Conservation (phyloP, 1,140 invertebrate species). For the Bombyx mandarina region DNA sequence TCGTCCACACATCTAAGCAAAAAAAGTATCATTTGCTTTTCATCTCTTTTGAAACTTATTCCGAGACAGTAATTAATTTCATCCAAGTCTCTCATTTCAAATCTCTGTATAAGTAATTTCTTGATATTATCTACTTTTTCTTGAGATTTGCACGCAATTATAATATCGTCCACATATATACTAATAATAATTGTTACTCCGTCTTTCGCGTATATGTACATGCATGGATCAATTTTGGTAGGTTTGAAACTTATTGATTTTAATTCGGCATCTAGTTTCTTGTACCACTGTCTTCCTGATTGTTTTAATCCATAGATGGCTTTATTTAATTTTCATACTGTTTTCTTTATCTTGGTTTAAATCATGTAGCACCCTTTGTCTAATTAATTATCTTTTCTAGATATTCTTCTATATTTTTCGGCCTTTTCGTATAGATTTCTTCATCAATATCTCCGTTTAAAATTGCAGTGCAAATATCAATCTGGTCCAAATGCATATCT, state of each 20-base stretch:
- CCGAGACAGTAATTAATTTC: neutral
- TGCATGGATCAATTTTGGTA: slow-evolving; percentile 13
- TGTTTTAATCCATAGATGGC: slow-evolving; percentile 38
- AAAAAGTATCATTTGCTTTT: neutral
- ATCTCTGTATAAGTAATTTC: slow-evolving; percentile 1
- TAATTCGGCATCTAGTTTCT: slow-evolving; percentile 14
- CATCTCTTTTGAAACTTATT: neutral
- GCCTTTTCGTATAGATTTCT: slow-evolving; percentile 2
- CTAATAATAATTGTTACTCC: slow-evolving; percentile 18
- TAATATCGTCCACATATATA: slow-evolving; percentile 30
- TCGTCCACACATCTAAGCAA: too few species aligned
- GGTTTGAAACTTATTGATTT: slow-evolving; percentile 7
- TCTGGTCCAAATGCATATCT: neutral
- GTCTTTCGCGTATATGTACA: slow-evolving; percentile 12
- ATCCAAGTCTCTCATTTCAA: slow-evolving; percentile 8
- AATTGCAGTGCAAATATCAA: slow-evolving; percentile 3
- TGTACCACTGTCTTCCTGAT: slow-evolving; percentile 24
- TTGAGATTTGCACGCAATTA: slow-evolving; percentile 15
- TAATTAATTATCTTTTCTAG: slow-evolving; percentile 3
- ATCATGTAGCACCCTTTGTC: slow-evolving; percentile 5
- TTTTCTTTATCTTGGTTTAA: slow-evolving; percentile 10
- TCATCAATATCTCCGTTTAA: slow-evolving; percentile 7
- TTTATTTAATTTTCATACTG: slow-evolving; percentile 25
- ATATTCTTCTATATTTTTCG: neutral
- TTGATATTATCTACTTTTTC: slow-evolving; percentile 7